Evolutionary conservation across 2,113 vertebrate genomes (phyloP), one percentile per base, ranked within the genome.

Genomic region (Haemorhous mexicanus): DNA sequence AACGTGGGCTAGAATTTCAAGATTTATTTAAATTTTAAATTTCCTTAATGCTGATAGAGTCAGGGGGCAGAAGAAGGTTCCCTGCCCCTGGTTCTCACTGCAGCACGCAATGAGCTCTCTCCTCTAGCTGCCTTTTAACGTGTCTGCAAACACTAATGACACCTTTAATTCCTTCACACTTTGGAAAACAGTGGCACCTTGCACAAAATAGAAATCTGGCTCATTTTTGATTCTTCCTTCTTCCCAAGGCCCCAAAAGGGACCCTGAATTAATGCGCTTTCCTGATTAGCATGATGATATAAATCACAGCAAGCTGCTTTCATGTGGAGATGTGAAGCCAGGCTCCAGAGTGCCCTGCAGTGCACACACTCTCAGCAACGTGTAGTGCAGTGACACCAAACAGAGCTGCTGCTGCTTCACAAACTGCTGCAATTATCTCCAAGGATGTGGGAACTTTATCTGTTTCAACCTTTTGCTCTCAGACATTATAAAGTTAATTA

Each of bases 141-240:
- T n/a, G 30, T 46, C 95, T 81, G 87, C 68, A 46, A 91, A 97
- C 95, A 90, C 39, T 20, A 78, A 92, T 10, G 70, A 69, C 74
- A 70, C 47, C 21, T 58, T 96, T 92, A 83, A 92, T 97, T 95
- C 93, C 87, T 87, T 88, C 73, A 62, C 79, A 43, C 84, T 84
- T 50, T 39, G 79, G 52, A 70, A 94, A 94, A 82, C n/a, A 37
- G 90, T 46, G 87, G 44, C 92, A 90, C 47, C 75, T 90, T 64
- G 80, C 93, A 62, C 19, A 23, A 66, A 91, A 87, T n/a, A 84
- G 83, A 91, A 91, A 82, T 11, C 47, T 83, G 67, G 87, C 58
- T 96, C 83, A 16, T 62, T 95, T 94, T 53, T 88, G 39, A 93
- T 87, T 80, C 81, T 76, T 92, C 87, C 80, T 56, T 77, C 64